Percentiles rank a stretch among this genome's conserved stretches.
phyloP scores from a whole-genome alignment of 2,888 invertebrate genomes.

The Dinocampus coccinellae region DNA sequence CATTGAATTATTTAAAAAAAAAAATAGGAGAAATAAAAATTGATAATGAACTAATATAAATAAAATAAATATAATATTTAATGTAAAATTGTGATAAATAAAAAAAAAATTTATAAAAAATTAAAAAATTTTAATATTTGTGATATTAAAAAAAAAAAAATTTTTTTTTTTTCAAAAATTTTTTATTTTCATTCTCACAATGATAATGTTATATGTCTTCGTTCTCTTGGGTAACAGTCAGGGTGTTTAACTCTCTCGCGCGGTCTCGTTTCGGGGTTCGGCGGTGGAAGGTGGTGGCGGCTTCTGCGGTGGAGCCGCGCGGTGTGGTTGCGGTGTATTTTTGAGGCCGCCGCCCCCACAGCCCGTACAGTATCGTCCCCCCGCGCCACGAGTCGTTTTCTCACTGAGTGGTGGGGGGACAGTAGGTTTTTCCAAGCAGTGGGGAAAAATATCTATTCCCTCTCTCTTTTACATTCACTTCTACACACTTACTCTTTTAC shows the following conservation, averaged over 20 bases:
- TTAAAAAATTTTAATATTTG: too few relatives aligned
- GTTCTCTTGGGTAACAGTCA: conserved; percentile 34
- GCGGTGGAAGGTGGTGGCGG: conserved; percentile 68
- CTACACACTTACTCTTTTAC: background rate
- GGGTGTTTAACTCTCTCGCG: conserved; percentile 66
- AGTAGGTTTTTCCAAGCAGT: conserved; percentile 63
- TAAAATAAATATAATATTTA: too few relatives aligned
- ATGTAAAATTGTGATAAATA: too few relatives aligned
- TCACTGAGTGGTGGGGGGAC: conserved; percentile 52
- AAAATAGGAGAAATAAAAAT: too few relatives aligned
- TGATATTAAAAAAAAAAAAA: too few relatives aligned
- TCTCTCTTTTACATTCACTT: conserved; percentile 17
- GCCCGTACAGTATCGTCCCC: conserved; percentile 54
- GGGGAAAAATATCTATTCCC: conserved; percentile 64
- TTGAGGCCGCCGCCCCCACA: conserved; percentile 69
- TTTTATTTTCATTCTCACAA: background rate
- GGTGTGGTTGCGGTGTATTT: conserved; percentile 70
- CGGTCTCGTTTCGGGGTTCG: conserved; percentile 66
- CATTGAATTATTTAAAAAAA: too few relatives aligned
- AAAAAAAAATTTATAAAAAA: too few relatives aligned
- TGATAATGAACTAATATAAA: too few relatives aligned
- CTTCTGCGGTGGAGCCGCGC: conserved; percentile 70
- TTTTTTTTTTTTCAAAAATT: too few relatives aligned
- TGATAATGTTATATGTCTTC: background rate
- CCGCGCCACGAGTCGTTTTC: conserved; percentile 49